These are phyloP conservation scores for Meloidogyne chitwoodi DNA, from an alignment of 1,140 invertebrate species.

Conservation along the genomic window DNA sequence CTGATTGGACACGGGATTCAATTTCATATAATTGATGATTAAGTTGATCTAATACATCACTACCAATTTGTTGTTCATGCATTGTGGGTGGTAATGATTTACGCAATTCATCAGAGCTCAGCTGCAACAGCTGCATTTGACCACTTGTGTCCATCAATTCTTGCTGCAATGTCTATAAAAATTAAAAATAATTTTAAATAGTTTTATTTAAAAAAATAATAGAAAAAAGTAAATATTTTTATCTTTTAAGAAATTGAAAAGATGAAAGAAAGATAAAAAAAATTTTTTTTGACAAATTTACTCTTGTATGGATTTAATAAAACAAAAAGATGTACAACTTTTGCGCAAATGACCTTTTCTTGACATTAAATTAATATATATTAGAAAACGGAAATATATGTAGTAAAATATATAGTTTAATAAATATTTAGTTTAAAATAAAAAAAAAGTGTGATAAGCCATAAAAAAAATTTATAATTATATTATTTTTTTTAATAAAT, in stretches of 20 bases:
- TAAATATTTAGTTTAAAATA: neutral
- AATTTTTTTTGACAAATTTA: too few relatives aligned
- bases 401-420: neutral
- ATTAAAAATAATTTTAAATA: slow-evolving; percentile 2
- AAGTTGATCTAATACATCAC: slow-evolving; percentile 29
- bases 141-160: slow-evolving; percentile 42
- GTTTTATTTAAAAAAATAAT: too few relatives aligned
- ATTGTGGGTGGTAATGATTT: slow-evolving; percentile 25
- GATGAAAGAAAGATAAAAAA: too few relatives aligned
- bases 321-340: too few relatives aligned
- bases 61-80: slow-evolving; percentile 5
- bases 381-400: neutral
- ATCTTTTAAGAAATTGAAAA: too few relatives aligned
- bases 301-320: too few relatives aligned
- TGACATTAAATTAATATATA: too few relatives aligned
- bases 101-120: slow-evolving; percentile 41
- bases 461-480: too few relatives aligned
- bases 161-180: slow-evolving; percentile 31
- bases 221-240: too few relatives aligned
- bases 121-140: slow-evolving; percentile 30
- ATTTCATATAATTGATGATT: slow-evolving; percentile 29
- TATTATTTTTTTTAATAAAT: too few relatives aligned
- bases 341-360: too few relatives aligned
- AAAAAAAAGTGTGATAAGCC: neutral
- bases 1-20: slow-evolving; percentile 32